Conservation (phyloP, 2,113 vertebrate species). For the Alectura lathami region DNA sequence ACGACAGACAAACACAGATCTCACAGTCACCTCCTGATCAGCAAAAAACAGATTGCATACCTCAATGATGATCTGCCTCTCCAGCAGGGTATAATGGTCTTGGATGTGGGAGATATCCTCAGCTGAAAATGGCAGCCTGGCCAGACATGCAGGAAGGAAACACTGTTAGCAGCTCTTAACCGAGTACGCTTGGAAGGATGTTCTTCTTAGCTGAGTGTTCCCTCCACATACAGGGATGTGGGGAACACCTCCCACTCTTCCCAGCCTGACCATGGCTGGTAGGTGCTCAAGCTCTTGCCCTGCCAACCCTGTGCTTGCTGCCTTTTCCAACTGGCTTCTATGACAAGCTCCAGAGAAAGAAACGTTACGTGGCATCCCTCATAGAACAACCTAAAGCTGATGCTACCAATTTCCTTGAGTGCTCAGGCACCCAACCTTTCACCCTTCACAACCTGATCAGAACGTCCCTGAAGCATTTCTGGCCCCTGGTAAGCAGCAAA, state of each 20-base stretch:
- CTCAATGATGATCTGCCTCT: slow-evolving; percentile 96
- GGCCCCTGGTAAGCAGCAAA: background rate
- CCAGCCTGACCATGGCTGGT: background rate
- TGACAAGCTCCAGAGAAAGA: background rate
- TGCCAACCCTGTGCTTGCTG: background rate
- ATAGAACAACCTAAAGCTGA: background rate
- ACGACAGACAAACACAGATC: background rate
- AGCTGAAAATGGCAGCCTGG: slow-evolving; percentile 88
- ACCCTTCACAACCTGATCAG: background rate
- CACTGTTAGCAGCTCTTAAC: background rate
- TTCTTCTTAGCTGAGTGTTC: background rate
- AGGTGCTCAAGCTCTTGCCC: background rate
- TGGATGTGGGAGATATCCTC: slow-evolving; percentile 89
- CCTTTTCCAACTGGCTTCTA: background rate
- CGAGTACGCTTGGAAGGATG: background rate
- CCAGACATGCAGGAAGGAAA: background rate
- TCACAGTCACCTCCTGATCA: background rate
- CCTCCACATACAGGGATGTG: background rate
- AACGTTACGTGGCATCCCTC: background rate
- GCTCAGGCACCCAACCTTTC: background rate
- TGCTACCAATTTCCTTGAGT: background rate
- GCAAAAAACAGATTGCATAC: slow-evolving; percentile 70
- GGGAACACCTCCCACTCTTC: background rate
- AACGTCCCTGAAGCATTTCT: background rate
- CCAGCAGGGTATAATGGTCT: slow-evolving; percentile 93